Evolutionary conservation across 2,888 invertebrate genomes (phyloP).

Genomic region (Creontiades dilutus): DNA sequence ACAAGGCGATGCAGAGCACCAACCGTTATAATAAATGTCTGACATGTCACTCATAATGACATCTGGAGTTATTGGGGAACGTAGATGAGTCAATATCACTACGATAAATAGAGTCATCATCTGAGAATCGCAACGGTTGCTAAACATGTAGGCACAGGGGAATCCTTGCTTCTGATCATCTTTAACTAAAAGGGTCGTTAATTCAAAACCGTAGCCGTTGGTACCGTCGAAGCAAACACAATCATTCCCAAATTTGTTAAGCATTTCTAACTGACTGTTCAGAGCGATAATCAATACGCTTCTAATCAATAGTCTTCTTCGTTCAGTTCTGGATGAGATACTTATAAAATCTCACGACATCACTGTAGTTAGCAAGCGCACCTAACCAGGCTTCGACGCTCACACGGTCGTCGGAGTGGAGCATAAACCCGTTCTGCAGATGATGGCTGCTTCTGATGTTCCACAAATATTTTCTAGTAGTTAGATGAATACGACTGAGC

Average conservation of each 20-base stretch:
- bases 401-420: conserved; percentile 28
- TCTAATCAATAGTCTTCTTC: conserved; percentile 76
- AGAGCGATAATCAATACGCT: background rate
- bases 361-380: background rate
- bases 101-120: conserved; percentile 74
- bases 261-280: background rate
- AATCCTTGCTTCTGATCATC: conserved; percentile 76
- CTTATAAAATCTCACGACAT: conserved; percentile 74
- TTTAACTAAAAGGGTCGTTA: conserved; percentile 70
- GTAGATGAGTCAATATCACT: background rate
- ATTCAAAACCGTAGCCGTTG: conserved; percentile 75
- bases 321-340: conserved; percentile 73
- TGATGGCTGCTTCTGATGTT: conserved; percentile 44
- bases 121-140: conserved; percentile 73
- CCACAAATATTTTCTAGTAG: conserved; percentile 44
- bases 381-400: conserved; percentile 61
- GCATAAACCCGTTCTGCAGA: conserved; percentile 30
- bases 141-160: conserved; percentile 75
- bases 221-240: conserved; percentile 69
- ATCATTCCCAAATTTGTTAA: background rate
- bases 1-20: conserved; percentile 75
- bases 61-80: conserved; percentile 56
- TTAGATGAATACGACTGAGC: conserved; percentile 32
- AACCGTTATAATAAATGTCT: conserved; percentile 75
- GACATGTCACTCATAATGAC: conserved; percentile 76